These are phyloP conservation scores for Molossus alvarezi DNA, from an alignment of 2,797 vertebrate genomes.

Conservation along the genomic window DNA sequence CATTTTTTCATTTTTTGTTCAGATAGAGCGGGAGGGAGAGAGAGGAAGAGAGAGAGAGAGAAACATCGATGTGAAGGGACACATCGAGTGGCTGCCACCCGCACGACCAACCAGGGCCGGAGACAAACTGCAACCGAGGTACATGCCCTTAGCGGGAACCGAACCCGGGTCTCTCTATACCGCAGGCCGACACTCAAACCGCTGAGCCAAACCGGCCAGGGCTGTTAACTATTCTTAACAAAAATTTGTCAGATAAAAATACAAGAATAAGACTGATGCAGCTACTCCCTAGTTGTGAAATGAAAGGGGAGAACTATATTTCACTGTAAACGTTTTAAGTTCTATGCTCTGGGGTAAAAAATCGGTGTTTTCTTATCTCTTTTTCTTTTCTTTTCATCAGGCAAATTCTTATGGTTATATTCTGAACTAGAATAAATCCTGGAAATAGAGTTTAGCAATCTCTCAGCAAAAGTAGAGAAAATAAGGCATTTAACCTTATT, in stretches of 20 bases:
- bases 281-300: not conserved
- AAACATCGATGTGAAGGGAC: too few species aligned
- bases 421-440: not conserved
- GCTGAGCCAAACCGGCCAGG: too few species aligned
- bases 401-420: conserved; percentile 5
- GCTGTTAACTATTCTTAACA: not conserved
- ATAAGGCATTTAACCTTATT: conserved; percentile 18
- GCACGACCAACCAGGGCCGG: too few species aligned
- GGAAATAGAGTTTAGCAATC: not conserved
- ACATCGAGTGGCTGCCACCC: too few species aligned
- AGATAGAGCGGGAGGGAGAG: too few species aligned
- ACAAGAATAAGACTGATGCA: not conserved
- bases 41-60: too few species aligned
- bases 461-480: not conserved
- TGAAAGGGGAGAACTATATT: not conserved
- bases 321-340: not conserved
- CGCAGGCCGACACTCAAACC: too few species aligned
- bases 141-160: too few species aligned
- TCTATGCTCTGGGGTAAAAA: not conserved
- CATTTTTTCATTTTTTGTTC: too few species aligned
- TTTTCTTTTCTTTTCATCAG: not conserved
- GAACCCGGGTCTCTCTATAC: too few species aligned
- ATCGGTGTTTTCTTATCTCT: not conserved
- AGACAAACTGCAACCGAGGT: too few species aligned
- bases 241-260: not conserved